Evolutionary conservation across 1,140 invertebrate genomes (phyloP), one percentile per base, ranked within the genome.

Genomic region (Brachionus rubens): DNA sequence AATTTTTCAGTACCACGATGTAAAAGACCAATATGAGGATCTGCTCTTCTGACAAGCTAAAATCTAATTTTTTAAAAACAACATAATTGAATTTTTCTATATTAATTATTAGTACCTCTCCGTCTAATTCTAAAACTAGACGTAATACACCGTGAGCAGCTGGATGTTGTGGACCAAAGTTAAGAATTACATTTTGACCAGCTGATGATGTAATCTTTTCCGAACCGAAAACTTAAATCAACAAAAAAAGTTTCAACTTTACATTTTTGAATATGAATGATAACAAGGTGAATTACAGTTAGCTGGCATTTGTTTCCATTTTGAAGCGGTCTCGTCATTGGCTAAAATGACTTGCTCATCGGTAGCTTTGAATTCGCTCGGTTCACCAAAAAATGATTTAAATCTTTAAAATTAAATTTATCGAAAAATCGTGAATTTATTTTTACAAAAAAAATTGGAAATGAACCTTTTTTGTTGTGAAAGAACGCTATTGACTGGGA

Each of bases 81-180:
- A 28, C 9, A n/a, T 0, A 56, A 6, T 75, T 72, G n/a, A 16
- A 26, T 33, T 21, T 5, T 12, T n/a, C 16, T 59, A 0, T 46
- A 12, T 26, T 36, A 47, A 52, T 50, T 24, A 52, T 78, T 36
- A 78, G 82, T 82, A 91, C 92, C 88, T 99, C 96, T 82, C 94
- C 95, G 82, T 96, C 92, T 0, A 99, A 85, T 83, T 97, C 93
- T n/a, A 98, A 83, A 1, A 98, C 90, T 6, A 99, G 87, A 68
- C 96, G 89, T 10, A 99, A 85, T 52, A 99, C 96, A 79, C 96
- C 96, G 83, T 99, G 96, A 82, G 96, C 96, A 77, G 96, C 95
- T 1, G 96, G 96, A 88, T 99, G 96, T 83, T 98, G 95, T 0
- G 96, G 96, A 0, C 96, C 96, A 87, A 99, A 98, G 85, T 99